Conservation (phyloP, 1,140 invertebrate genomes). For the Agrypnia vestita region DNA sequence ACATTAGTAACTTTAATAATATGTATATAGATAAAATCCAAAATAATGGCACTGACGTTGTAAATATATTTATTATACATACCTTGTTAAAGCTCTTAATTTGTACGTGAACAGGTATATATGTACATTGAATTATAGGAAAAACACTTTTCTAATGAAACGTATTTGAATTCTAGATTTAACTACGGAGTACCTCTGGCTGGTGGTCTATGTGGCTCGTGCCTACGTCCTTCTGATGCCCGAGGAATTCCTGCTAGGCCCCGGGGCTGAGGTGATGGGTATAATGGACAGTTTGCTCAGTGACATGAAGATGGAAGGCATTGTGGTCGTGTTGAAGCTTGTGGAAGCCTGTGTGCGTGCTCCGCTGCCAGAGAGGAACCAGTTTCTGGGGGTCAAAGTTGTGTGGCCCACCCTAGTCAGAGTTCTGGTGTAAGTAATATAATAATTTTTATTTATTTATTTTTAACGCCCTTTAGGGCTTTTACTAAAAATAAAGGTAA, state of each 20-base stretch:
- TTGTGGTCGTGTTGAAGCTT: conserved; percentile 82
- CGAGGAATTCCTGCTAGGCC: conserved; percentile 83
- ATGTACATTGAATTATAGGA: no score
- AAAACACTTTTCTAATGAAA: neutral
- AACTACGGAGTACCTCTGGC: conserved; percentile 85
- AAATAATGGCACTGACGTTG: no score
- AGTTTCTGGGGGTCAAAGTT: conserved; percentile 76
- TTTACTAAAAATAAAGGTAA: no score
- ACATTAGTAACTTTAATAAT: no score
- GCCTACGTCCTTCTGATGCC: conserved; percentile 89
- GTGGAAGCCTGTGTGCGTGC: conserved; percentile 82
- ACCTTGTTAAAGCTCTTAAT: no score
- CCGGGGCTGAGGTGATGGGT: conserved; percentile 79
- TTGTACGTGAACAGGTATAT: no score
- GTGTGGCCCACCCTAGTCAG: conserved; percentile 77
- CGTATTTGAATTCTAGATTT: conserved; percentile 74
- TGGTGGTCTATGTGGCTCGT: conserved; percentile 86
- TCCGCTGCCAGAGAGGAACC: conserved; percentile 76
- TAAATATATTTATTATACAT: no score
- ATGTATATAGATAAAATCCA: no score
- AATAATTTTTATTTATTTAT: no score
- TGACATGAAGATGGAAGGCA: conserved; percentile 87
- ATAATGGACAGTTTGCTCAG: conserved; percentile 81
- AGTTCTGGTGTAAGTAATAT: conserved; percentile 77
- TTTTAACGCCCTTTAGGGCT: no score